A percentile compares a stretch with the other conserved stretches of the same genome.
Conservation (phyloP, 2,113 vertebrate genomes). For the Perognathus longimembris region DNA sequence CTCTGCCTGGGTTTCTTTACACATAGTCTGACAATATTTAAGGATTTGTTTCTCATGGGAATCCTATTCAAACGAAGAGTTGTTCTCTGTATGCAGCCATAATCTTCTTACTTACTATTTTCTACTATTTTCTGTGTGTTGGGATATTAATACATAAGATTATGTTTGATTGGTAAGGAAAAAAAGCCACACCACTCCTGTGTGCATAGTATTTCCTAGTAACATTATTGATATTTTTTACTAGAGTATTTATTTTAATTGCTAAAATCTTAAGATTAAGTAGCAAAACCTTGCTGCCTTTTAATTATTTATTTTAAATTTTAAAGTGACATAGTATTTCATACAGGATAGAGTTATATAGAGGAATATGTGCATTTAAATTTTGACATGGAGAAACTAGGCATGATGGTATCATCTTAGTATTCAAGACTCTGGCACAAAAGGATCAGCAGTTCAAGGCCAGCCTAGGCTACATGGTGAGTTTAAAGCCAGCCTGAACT, state of each 20-base stretch:
- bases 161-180: neutral
- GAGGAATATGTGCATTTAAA: neutral
- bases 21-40: neutral
- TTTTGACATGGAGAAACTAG: slow-evolving; percentile 15
- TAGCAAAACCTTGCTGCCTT: slow-evolving; percentile 5
- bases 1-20: neutral
- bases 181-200: neutral
- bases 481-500: neutral
- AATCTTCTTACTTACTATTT: slow-evolving; percentile 1
- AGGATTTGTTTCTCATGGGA: neutral
- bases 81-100: neutral
- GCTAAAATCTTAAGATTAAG: slow-evolving; percentile 38
- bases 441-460: neutral
- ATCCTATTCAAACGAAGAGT: neutral
- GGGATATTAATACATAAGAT: neutral
- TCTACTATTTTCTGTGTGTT: neutral
- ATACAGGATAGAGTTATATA: neutral
- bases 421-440: neutral
- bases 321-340: neutral
- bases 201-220: neutral
- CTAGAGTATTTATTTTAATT: neutral
- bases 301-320: neutral
- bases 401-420: neutral
- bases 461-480: neutral
- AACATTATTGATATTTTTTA: slow-evolving; percentile 33